Base-by-base conservation (phyloP, 2,113 vertebrate species). In the Mus pahari region DNA sequence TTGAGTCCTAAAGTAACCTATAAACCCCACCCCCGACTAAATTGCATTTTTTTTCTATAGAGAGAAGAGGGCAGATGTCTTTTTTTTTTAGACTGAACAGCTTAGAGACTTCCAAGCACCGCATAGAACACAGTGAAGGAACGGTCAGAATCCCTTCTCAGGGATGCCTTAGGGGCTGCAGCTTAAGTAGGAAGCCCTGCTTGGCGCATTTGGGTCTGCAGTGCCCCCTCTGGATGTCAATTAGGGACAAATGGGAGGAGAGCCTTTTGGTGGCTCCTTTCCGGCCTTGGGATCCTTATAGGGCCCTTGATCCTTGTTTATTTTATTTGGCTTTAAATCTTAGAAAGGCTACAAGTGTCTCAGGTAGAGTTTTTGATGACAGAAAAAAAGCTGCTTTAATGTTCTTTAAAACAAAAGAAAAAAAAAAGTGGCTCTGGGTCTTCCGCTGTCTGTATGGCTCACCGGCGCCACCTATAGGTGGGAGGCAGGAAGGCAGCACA, bases 251-350 rank as follows among this genome's bases (percentile, higher is more conserved):
- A 93, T 62, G 97, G 95, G 79, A 96, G 97, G 91, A 87, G 77
- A 96, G 94, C 58, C 20, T 53, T 81, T 96, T 90, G 64, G 95
- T 68, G 89, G 94, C 45, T 96, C 92, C 93, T 95, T 88, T 93
- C 97, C 93, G 95, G 94, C 92, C 90, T 97, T 97, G 96, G 95
- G 97, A 96, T 97, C 86, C 86, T 97, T 90, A 94, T 90, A 71
- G 71, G 90, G 89, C 73, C 91, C 92, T 95, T 95, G 83, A 68
- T 86, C 95, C 58, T 96, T 96, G 94, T 97, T 97, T 97, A 94
- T 97, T 96, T 98, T 62, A 98, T 95, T 98, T 97, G 95, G 90
- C 96, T 95, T 73, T 73, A 94, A 97, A 98, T 97, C 97, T 98
- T 95, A 94, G 97, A 96, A 95, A 58, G 73, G 39, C 95, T 96